phyloP scores from a whole-genome alignment of 2,888 invertebrate species.

The Nebria brevicollis region DNA sequence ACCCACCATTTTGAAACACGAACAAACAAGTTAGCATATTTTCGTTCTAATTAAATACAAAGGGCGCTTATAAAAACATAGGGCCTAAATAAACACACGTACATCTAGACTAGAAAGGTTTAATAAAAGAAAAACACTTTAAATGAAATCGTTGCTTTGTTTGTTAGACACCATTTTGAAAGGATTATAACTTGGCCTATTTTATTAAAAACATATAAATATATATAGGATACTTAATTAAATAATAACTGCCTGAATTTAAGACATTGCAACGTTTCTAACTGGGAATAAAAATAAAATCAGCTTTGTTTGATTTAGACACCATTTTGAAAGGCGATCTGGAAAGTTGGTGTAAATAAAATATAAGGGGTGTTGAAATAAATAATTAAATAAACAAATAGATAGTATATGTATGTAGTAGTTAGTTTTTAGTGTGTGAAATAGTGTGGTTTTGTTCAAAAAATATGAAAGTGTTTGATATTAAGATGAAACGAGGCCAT shows the following conservation, averaged over 20 bases:
- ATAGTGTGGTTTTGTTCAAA: conserved; percentile 11
- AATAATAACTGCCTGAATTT: no score
- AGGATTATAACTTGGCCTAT: conserved; percentile 57
- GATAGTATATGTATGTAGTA: not conserved
- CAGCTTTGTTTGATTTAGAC: conserved; percentile 56
- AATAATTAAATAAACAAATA: not conserved
- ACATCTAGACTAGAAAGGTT: conserved; percentile 38
- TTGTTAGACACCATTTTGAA: conserved; percentile 72
- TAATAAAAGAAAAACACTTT: not conserved
- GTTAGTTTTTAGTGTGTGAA: conserved; percentile 14
- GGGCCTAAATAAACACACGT: conserved; percentile 24
- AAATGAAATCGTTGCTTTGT: not conserved
- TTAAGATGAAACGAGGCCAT: conserved; percentile 54
- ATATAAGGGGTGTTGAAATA: not conserved
- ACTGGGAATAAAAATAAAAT: not conserved
- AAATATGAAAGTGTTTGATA: conserved; percentile 2
- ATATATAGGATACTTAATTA: not conserved
- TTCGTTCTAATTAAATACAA: conserved; percentile 36
- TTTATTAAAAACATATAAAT: conserved; percentile 19
- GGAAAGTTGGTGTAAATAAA: not conserved
- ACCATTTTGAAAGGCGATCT: conserved; percentile 70
- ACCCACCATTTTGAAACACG: conserved; percentile 74
- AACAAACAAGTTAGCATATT: conserved; percentile 54
- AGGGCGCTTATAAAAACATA: not conserved
- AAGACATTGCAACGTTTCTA: no score